Evolutionary conservation across 2,797 vertebrate genomes (phyloP).

Genomic region (Xenentodon cancila): DNA sequence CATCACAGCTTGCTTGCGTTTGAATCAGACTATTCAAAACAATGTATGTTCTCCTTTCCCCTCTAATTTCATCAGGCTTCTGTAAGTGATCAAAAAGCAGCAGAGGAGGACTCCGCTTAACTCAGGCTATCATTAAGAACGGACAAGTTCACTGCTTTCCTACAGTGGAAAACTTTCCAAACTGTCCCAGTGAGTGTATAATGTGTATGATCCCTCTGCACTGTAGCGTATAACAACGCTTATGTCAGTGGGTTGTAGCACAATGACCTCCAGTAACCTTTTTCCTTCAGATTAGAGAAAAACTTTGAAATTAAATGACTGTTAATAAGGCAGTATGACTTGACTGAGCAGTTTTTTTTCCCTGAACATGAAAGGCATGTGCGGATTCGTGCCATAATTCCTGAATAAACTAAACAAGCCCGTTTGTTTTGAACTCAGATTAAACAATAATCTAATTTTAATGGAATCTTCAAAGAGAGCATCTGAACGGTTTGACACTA

Average conservation of each 20-base stretch:
- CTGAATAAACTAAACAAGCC: constrained; percentile 11
- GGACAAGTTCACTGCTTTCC: too few species aligned
- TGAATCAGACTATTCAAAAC: background rate
- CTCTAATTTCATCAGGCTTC: too few species aligned
- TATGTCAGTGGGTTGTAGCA: background rate
- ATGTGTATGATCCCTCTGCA: too few species aligned
- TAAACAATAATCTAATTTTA: background rate
- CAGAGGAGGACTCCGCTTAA: too few species aligned
- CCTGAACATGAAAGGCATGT: constrained; percentile 2
- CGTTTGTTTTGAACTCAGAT: background rate
- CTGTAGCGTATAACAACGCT: too few species aligned
- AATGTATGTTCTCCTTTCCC: too few species aligned
- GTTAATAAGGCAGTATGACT: background rate
- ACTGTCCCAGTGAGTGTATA: too few species aligned
- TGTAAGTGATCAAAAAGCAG: too few species aligned
- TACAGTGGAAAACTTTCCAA: too few species aligned
- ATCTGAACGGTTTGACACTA: background rate
- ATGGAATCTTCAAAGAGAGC: constrained; percentile 1
- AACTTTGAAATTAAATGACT: too few species aligned
- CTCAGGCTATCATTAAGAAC: too few species aligned
- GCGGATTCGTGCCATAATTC: background rate
- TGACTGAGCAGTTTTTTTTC: background rate
- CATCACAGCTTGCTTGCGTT: background rate
- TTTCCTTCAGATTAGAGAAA: background rate
- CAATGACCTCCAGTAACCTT: too few species aligned